Conservation (phyloP, 2,797 vertebrate species). For the Rhabdophis nuchalis region DNA sequence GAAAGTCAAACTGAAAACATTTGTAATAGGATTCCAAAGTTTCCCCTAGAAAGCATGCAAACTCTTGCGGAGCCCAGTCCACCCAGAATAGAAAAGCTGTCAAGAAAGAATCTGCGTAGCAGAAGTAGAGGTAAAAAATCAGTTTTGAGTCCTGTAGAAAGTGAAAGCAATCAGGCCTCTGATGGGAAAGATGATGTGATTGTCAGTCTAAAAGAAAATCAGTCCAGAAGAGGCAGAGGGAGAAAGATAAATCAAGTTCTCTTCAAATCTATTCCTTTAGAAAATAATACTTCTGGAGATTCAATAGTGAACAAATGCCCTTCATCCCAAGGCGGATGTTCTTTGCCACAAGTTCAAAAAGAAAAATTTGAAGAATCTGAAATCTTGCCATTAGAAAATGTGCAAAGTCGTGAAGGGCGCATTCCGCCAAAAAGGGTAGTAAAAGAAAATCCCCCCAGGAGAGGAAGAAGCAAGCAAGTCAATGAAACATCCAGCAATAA, state of each 20-base stretch:
- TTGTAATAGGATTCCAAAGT: not conserved
- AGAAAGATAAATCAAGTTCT: not conserved
- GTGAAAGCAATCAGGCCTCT: not conserved
- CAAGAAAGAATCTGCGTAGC: not conserved
- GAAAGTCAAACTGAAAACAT: not conserved
- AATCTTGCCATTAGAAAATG: not conserved
- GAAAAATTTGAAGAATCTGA: not conserved
- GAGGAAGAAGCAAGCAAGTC: constrained; percentile 39
- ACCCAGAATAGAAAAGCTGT: not conserved
- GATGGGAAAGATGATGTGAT: not conserved
- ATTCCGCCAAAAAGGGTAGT: not conserved
- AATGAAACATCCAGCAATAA: not conserved
- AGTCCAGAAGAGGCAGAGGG: not conserved
- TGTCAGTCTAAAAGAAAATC: constrained; percentile 1
- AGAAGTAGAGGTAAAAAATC: constrained; percentile 27
- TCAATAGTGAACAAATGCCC: not conserved
- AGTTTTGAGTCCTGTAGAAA: constrained; percentile 3
- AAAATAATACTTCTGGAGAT: not conserved
- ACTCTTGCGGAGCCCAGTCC: not conserved
- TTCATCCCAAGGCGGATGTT: not conserved
- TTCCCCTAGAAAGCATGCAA: not conserved
- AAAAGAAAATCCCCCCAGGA: constrained; percentile 30
- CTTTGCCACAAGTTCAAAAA: not conserved
- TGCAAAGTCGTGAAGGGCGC: not conserved
- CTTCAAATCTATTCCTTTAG: not conserved